Evolutionary conservation across 2,888 invertebrate genomes (phyloP).

Genomic region (Brachyptera putata): DNA sequence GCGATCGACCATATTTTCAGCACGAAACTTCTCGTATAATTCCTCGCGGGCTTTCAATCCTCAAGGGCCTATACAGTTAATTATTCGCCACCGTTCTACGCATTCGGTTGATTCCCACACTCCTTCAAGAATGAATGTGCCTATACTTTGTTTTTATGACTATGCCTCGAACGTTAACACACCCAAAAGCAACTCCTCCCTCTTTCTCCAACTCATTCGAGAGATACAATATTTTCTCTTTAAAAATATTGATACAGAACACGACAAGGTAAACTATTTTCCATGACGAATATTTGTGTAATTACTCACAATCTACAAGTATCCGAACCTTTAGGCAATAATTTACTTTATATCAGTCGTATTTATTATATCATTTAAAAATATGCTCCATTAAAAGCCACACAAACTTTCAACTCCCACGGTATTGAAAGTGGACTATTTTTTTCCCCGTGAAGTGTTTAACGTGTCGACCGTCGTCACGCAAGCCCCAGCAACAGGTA

Average conservation of each 20-base stretch:
- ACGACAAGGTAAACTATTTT: background rate
- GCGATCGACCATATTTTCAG: background rate
- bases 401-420: constrained; percentile 13
- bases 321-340: background rate
- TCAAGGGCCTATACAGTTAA: constrained; percentile 3
- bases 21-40: background rate
- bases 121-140: background rate
- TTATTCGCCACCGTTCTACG: constrained; percentile 8
- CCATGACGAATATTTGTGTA: constrained; percentile 2
- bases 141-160: constrained; percentile 10
- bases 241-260: constrained; percentile 4
- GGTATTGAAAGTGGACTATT: background rate
- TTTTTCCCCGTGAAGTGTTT: too few relatives aligned
- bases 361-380: too few relatives aligned
- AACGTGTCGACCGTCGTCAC: too few relatives aligned
- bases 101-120: background rate
- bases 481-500: too few relatives aligned
- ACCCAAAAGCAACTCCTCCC: constrained; percentile 11
- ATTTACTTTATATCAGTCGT: background rate
- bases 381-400: too few relatives aligned
- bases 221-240: background rate
- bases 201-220: background rate
- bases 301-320: background rate
- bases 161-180: constrained; percentile 1
- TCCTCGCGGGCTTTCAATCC: background rate